Conservation (phyloP, 2,113 vertebrate species). For the Campylorhamphus procurvoides region DNA sequence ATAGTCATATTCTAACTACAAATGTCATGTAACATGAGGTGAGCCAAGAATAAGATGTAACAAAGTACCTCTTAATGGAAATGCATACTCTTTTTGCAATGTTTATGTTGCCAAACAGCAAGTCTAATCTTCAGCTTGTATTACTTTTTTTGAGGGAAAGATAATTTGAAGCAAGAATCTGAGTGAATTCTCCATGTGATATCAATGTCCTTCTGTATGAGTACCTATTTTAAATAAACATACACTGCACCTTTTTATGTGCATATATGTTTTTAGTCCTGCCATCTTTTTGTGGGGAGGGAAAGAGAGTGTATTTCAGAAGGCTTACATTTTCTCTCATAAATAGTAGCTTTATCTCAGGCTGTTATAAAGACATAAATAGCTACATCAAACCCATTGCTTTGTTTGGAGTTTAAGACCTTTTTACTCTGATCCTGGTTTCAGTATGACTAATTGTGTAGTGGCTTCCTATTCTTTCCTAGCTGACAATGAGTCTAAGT, state of each 20-base stretch:
- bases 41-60: not conserved
- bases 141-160: not conserved
- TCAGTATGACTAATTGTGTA: not conserved
- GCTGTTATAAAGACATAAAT: not conserved
- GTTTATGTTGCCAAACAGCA: constrained; percentile 4
- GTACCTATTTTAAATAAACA: constrained; percentile 57
- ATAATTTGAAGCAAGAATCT: not conserved
- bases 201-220: not conserved
- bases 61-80: not conserved
- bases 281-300: not conserved
- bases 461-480: not conserved
- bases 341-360: not conserved
- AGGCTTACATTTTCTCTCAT: not conserved
- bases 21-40: not conserved
- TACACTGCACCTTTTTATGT: not conserved
- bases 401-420: not conserved
- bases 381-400: not conserved
- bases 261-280: not conserved
- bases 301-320: not conserved
- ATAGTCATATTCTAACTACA: not conserved
- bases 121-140: not conserved
- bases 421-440: not conserved
- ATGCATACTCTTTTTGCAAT: not conserved
- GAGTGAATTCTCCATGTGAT: not conserved
- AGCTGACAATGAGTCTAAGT: not conserved